phyloP scores from a whole-genome alignment of 2,797 vertebrate genomes.

The Mormyrus proboscirostris region DNA sequence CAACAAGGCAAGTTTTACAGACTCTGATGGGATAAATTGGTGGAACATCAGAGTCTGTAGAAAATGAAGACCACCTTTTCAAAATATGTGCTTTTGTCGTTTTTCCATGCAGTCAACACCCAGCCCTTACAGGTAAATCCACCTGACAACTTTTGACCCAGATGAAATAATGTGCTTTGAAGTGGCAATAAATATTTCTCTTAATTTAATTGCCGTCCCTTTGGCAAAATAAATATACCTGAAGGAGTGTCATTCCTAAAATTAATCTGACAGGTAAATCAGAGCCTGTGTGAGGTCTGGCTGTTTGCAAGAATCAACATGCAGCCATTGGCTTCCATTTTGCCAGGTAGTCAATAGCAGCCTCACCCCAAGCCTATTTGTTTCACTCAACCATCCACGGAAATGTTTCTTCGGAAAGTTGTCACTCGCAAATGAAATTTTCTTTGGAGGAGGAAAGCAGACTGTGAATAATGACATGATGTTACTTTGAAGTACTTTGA shows the following conservation, averaged over 20 bases:
- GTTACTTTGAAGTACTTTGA: conserved; percentile 30
- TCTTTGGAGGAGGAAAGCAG: conserved; percentile 29
- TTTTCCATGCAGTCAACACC: conserved; percentile 32
- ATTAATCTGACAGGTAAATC: conserved; percentile 66
- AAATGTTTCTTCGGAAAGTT: conserved; percentile 31
- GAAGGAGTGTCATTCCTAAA: conserved; percentile 50
- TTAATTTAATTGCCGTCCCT: conserved; percentile 45
- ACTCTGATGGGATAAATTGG: neutral
- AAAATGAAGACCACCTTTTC: neutral
- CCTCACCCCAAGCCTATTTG: neutral
- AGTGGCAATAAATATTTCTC: conserved; percentile 43
- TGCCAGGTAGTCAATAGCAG: conserved; percentile 55
- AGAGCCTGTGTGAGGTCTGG: conserved; percentile 58
- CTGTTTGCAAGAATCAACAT: conserved; percentile 53
- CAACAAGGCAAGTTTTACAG: neutral
- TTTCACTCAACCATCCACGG: neutral
- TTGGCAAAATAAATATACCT: conserved; percentile 47
- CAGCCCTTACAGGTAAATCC: conserved; percentile 13
- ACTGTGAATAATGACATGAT: conserved; percentile 37
- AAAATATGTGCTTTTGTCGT: neutral
- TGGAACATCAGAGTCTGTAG: neutral
- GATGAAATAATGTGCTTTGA: conserved; percentile 42
- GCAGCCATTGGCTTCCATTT: conserved; percentile 58
- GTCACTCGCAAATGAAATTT: conserved; percentile 48
- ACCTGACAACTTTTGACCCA: conserved; percentile 28